A percentile compares a stretch with the other conserved stretches of the same genome.
These are phyloP conservation scores for Amazona vittata DNA, from an alignment of 2,113 vertebrate genomes.

Conservation along the genomic window DNA sequence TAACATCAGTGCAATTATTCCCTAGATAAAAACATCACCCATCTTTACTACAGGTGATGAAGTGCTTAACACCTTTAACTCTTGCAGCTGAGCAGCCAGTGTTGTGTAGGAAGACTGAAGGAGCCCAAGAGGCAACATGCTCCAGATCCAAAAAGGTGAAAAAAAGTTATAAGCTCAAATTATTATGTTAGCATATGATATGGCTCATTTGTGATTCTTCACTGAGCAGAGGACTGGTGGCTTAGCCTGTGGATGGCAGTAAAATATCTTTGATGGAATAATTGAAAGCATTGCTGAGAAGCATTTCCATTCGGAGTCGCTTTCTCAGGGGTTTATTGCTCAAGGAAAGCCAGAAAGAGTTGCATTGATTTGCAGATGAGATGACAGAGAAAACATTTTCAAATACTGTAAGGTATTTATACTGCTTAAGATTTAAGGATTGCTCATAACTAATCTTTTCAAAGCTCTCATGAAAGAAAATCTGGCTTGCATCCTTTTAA, in stretches of 20 bases:
- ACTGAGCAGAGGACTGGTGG: conserved; percentile 11
- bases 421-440: conserved; percentile 34
- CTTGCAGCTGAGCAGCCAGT: background rate
- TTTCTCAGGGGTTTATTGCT: conserved; percentile 43
- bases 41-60: background rate
- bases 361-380: conserved; percentile 62
- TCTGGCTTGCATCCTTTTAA: background rate
- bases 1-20: background rate
- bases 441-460: conserved; percentile 27
- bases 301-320: conserved; percentile 3
- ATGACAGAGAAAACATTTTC: conserved; percentile 47
- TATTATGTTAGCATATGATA: background rate
- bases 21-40: background rate
- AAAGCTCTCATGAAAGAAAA: conserved; percentile 38
- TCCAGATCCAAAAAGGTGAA: background rate
- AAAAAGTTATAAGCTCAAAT: background rate
- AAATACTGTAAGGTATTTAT: conserved; percentile 50
- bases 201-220: background rate
- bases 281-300: conserved; percentile 36
- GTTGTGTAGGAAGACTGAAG: background rate
- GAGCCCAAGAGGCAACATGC: background rate
- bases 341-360: conserved; percentile 41
- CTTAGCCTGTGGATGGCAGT: conserved; percentile 60
- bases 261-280: conserved; percentile 63
- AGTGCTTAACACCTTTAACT: background rate